These are phyloP conservation scores for Linepithema humile DNA, from an alignment of 1,140 invertebrate genomes.

Conservation along the genomic window DNA sequence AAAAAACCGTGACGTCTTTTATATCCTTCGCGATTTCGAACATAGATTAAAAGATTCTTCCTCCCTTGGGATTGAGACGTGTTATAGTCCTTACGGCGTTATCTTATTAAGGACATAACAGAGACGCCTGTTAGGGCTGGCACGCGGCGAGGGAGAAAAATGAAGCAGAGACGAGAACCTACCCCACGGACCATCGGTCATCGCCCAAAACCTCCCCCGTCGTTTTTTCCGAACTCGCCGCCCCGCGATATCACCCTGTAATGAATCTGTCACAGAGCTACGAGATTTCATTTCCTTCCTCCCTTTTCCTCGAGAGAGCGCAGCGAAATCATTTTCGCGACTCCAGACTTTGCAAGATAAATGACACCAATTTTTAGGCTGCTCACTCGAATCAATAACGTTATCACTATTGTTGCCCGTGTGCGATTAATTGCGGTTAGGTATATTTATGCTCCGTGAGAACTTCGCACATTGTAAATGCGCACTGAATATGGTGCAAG, in stretches of 20 bases:
- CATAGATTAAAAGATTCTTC: slow-evolving; percentile 26
- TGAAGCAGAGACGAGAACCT: slow-evolving; percentile 78
- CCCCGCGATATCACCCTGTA: slow-evolving; percentile 60
- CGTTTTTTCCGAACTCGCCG: slow-evolving; percentile 32
- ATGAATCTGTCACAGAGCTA: slow-evolving; percentile 69
- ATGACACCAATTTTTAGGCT: slow-evolving; percentile 2
- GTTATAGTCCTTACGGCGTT: slow-evolving; percentile 62
- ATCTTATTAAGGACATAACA: slow-evolving; percentile 69
- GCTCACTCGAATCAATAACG: neutral
- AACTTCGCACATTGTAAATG: neutral
- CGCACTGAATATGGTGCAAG: neutral
- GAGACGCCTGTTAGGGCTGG: slow-evolving; percentile 32
- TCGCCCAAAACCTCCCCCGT: slow-evolving; percentile 65
- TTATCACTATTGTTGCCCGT: neutral
- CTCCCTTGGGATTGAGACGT: neutral
- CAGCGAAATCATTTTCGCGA: slow-evolving; percentile 57
- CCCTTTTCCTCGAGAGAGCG: neutral
- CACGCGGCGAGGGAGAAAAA: slow-evolving; percentile 72
- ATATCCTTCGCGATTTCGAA: slow-evolving; percentile 7
- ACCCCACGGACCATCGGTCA: slow-evolving; percentile 80
- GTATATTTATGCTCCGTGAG: neutral
- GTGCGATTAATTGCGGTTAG: neutral
- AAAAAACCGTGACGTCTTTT: neutral
- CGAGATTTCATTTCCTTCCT: slow-evolving; percentile 67
- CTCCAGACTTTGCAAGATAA: neutral